Evolutionary conservation across 2,113 vertebrate genomes (phyloP).

Genomic region (Mellivora capensis): DNA sequence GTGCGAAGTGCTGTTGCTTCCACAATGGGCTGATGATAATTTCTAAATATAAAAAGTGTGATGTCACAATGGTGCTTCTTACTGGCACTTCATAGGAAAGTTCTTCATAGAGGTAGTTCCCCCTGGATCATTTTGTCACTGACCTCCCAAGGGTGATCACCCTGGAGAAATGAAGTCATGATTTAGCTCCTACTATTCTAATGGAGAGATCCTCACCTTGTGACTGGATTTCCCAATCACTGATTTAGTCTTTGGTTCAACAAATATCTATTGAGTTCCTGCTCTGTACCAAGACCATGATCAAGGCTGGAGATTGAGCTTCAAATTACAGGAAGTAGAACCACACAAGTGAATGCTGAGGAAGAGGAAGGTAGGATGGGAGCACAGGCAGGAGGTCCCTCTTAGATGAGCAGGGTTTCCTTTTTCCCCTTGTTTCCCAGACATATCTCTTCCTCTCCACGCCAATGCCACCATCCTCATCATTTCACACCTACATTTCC

Average conservation of each 20-base stretch:
- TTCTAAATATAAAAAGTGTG: not conserved
- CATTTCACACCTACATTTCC: not conserved
- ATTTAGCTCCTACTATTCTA: not conserved
- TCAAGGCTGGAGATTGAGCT: not conserved
- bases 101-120: not conserved
- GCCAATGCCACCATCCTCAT: not conserved
- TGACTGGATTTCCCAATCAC: not conserved
- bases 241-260: constrained; percentile 1
- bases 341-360: not conserved
- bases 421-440: not conserved
- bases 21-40: not conserved
- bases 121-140: not conserved
- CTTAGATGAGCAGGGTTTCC: not conserved
- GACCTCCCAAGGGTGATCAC: not conserved
- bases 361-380: too few species aligned
- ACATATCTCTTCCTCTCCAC: not conserved
- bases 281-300: not conserved
- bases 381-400: not conserved
- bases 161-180: not conserved
- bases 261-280: not conserved
- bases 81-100: not conserved
- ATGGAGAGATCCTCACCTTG: not conserved
- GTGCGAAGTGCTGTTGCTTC: not conserved
- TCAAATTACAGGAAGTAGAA: not conserved
- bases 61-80: not conserved